These are phyloP conservation scores for Brachionus paranguensis DNA, from an alignment of 1,140 invertebrate species.

Conservation along the genomic window DNA sequence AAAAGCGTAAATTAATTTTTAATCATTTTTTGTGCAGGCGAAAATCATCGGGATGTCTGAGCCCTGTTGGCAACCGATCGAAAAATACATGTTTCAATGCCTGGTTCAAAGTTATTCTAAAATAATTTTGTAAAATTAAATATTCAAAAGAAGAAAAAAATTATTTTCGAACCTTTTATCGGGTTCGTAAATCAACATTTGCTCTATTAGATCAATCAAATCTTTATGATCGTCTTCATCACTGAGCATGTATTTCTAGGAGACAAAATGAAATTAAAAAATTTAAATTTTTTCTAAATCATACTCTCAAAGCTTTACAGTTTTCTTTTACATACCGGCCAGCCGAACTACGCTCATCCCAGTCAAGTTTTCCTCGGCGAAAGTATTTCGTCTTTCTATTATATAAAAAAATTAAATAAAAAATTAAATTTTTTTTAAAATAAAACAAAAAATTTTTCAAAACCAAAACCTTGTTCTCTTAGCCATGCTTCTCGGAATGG, in stretches of 20 bases:
- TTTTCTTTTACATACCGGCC: slow-evolving; percentile 64
- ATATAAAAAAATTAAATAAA: neutral
- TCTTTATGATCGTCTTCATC: slow-evolving; percentile 78
- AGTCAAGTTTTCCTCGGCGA: slow-evolving; percentile 52
- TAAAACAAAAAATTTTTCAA: neutral
- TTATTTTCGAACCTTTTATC: slow-evolving; percentile 64
- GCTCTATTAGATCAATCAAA: slow-evolving; percentile 79
- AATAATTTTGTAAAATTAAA: neutral
- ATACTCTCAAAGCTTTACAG: slow-evolving; percentile 77
- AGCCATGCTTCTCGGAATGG: slow-evolving; percentile 89
- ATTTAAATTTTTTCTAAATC: neutral
- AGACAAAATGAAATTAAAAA: neutral
- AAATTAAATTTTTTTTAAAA: neutral
- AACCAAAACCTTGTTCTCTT: slow-evolving; percentile 66
- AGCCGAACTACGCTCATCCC: slow-evolving; percentile 50
- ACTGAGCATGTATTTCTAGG: slow-evolving; percentile 69
- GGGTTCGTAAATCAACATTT: slow-evolving; percentile 32
- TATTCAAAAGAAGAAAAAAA: neutral
- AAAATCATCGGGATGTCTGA: neutral
- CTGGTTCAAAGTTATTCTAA: slow-evolving; percentile 18
- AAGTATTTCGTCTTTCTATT: slow-evolving; percentile 53
- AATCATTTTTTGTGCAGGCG: neutral
- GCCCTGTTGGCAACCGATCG: neutral
- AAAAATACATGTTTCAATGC: slow-evolving; percentile 1
- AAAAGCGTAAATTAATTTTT: neutral